phyloP scores from a whole-genome alignment of 1,140 invertebrate genomes.

The Leptinotarsa undecemlineata region DNA sequence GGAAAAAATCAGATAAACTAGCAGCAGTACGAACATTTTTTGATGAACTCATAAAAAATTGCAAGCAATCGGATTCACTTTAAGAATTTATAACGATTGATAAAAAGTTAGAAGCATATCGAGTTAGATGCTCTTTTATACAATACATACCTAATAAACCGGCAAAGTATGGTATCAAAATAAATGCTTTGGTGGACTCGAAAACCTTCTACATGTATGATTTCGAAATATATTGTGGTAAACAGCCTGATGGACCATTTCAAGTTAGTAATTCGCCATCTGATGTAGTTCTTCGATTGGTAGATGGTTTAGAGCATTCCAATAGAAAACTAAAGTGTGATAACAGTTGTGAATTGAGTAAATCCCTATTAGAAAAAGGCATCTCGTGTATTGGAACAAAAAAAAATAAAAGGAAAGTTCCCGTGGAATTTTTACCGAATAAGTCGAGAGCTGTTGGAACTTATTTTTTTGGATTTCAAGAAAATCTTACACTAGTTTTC shows the following conservation, averaged over 20 bases:
- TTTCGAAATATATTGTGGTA: too few species aligned
- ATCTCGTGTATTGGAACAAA: not conserved
- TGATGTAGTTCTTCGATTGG: not conserved
- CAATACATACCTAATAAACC: not conserved
- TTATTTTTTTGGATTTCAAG: not conserved
- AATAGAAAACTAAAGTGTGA: too few species aligned
- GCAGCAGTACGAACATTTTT: not conserved
- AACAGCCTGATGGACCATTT: not conserved
- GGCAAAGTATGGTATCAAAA: not conserved
- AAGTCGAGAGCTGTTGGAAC: too few species aligned
- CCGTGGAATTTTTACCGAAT: not conserved
- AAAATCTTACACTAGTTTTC: not conserved
- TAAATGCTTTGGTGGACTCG: not conserved
- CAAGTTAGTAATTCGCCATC: not conserved
- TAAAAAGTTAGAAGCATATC: not conserved
- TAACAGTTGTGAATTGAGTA: not conserved
- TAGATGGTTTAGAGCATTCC: too few species aligned
- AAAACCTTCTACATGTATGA: not conserved
- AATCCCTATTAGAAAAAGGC: not conserved
- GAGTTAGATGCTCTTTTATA: not conserved
- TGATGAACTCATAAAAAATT: not conserved
- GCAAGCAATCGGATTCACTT: not conserved
- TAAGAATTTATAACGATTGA: not conserved
- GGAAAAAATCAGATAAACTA: too few species aligned
- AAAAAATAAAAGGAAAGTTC: not conserved